Conservation (phyloP, 2,888 invertebrate genomes). For the Cheilosia vulpina region DNA sequence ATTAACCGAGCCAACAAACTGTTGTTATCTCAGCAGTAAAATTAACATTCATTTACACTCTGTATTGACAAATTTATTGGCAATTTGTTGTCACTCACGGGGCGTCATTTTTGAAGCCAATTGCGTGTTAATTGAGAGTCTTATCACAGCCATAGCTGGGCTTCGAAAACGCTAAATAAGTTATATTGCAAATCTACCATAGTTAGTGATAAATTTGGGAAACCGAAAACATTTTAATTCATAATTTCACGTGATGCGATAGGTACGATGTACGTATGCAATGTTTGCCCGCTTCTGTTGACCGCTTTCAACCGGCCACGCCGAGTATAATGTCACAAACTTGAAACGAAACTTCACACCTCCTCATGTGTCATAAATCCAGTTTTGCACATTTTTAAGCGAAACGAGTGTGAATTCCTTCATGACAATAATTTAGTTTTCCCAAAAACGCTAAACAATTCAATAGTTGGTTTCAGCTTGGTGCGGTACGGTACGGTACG, state of each 20-base stretch:
- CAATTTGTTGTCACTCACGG: slow-evolving; percentile 3
- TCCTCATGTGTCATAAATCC: slow-evolving; percentile 42
- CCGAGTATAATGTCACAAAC: slow-evolving; percentile 54
- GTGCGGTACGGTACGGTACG: slow-evolving; percentile 9
- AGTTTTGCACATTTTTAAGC: slow-evolving; percentile 60
- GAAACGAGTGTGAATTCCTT: slow-evolving; percentile 31
- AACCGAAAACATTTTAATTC: slow-evolving; percentile 1
- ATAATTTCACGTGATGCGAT: slow-evolving; percentile 3
- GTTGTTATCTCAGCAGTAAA: not conserved
- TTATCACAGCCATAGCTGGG: not conserved
- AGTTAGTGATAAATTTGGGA: slow-evolving; percentile 21
- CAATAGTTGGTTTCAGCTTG: slow-evolving; percentile 28
- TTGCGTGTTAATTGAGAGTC: not conserved
- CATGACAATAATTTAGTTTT: slow-evolving; percentile 41
- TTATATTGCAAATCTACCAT: slow-evolving; percentile 20
- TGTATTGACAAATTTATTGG: slow-evolving; percentile 27
- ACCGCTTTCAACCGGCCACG: slow-evolving; percentile 27
- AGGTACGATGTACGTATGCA: not conserved
- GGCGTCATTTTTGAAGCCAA: not conserved
- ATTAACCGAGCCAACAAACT: not conserved
- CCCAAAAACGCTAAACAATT: slow-evolving; percentile 20
- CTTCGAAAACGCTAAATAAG: slow-evolving; percentile 11
- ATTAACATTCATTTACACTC: slow-evolving; percentile 45
- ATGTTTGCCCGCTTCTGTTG: slow-evolving; percentile 11
- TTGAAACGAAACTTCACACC: slow-evolving; percentile 62